Evolutionary conservation across 2,797 vertebrate genomes (phyloP), one percentile per base, ranked within the genome.

Genomic region (Coregonus sp.): DNA sequence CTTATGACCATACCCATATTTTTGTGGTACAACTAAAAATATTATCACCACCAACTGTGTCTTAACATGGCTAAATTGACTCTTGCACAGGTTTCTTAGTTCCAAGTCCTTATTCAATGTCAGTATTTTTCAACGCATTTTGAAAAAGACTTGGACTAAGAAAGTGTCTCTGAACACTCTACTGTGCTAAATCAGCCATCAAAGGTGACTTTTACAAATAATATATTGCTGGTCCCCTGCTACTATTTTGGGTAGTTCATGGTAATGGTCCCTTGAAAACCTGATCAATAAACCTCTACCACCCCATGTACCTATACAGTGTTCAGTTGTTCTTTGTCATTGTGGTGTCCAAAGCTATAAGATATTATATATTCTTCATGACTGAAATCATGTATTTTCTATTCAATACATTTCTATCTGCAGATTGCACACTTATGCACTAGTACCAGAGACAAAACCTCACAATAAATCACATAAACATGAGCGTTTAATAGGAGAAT

Each of bases 41-140:
- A 90, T 90, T 51, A 76, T 59, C 85, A 88, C 89, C 90, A 90
- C 91, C 92, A 92, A 90, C 90, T 90, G 92, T 93, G 92, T 93
- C 92, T 93, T 93, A 93, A 91, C 81, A 85, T 87, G 90, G 83
- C 85, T 88, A 86, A 84, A 84, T 86, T 74, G 78, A 91, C 86
- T 93, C 86, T 91, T 92, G 90, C 92, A 92, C 90, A 92, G 87
- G 86, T 87, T 84, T 90, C 88, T 83, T 85, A 76, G 79, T 86
- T 84, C 83, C 79, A 86, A 82, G 86, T 89, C 83, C 77, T 79
- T 77, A 37, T 70, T 74, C 73, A 81, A 86, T 74, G 29, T 80
- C 47, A 66, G 50, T 76, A 3, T 33, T 33, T 2, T 25, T 25
- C 25, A 25, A 93, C 91, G 93, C 93, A 94, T 92, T 92, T 92